Evolutionary conservation across 2,888 invertebrate genomes (phyloP), one percentile per base, ranked within the genome.

Genomic region (Escarpia spicata): DNA sequence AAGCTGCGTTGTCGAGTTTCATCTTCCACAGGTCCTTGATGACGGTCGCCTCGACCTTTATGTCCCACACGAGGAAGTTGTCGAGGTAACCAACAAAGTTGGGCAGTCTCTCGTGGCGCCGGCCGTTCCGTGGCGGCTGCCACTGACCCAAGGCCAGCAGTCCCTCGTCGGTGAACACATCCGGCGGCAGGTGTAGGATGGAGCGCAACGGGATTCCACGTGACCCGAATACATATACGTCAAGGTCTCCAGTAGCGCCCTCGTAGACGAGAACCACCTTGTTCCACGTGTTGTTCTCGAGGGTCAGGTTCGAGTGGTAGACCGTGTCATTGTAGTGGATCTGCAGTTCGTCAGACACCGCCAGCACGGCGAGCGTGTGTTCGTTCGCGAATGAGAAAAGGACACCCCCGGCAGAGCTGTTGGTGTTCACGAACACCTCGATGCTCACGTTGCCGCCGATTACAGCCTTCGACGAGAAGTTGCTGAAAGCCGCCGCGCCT

Each of bases 121-220:
- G 92, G 0, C 94, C 94, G 93, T 94, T 94, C 1, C 93, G 93
- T 43, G 95, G 94, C 31, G 94, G 94, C 90, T 94, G 93, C 95
- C 95, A 95, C 44, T 95, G 94, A 6, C 95, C 95, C 52, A 95
- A 91, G 3, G 95, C 94, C 43, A 95, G 92, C 2, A 92, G 93
- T 91, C 94, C 94, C 12, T 93, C 92, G 26, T 92, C 75, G 89
- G 91, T 93, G 89, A 95, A 95, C 26, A 95, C 43, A 43, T 91
- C 92, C 10, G 93, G 43, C 31, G 92, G 92, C 37, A 95, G 37
- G 26, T 45, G 43, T 52, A 91, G 92, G 8, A 92, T 92, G 31
- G 93, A 92, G 91, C 94, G 93, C 2, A 93, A 93, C 0, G 94
- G 45, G 90, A 93, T 93, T 0, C 94, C 95, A 91, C 92, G 90